Evolutionary conservation across 2,797 vertebrate genomes (phyloP).

Genomic region (Acanthis flammea): DNA sequence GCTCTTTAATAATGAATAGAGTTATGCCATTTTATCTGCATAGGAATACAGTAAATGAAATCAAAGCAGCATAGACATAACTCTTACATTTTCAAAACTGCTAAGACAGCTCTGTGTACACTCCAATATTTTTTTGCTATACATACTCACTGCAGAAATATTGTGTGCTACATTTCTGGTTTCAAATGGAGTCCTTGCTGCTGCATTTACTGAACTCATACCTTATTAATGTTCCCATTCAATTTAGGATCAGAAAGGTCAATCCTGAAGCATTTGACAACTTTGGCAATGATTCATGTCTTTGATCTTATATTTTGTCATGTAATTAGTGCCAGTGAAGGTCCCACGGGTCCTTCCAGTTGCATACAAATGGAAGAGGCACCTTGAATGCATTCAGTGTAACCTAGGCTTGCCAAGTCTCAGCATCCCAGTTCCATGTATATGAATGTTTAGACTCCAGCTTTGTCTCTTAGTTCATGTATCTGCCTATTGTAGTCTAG

Average conservation of each 20-base stretch:
- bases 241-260: conserved; percentile 5
- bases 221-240: background rate
- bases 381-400: background rate
- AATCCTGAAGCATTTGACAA: background rate
- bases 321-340: background rate
- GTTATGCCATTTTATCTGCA: conserved; percentile 30
- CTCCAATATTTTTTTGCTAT: background rate
- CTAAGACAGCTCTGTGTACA: background rate
- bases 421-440: background rate
- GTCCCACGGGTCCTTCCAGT: background rate
- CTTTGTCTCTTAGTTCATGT: background rate
- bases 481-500: background rate
- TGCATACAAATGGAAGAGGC: background rate
- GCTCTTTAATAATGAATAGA: conserved; percentile 48
- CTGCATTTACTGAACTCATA: background rate
- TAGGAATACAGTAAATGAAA: conserved; percentile 18
- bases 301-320: background rate
- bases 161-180: background rate
- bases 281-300: background rate
- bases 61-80: conserved; percentile 11
- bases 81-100: background rate
- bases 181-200: background rate
- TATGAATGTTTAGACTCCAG: background rate
- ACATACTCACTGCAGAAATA: background rate
- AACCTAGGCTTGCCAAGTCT: background rate